phyloP scores from a whole-genome alignment of 2,888 invertebrate species.

The Cactoblastis cactorum region DNA sequence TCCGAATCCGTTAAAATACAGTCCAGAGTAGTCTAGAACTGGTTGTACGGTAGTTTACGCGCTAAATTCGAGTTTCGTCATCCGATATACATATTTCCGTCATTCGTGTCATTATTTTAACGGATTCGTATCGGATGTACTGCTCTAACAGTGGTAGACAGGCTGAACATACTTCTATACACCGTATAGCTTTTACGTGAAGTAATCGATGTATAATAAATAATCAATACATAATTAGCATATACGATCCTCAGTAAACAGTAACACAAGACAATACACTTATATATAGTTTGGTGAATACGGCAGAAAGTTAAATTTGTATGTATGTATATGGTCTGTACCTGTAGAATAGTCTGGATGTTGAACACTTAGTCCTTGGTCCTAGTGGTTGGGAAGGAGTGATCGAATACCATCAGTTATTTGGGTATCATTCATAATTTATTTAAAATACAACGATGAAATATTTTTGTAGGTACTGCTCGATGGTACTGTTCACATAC shows the following conservation, averaged over 20 bases:
- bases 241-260: conserved; percentile 64
- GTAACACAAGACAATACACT: conserved; percentile 76
- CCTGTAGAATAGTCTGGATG: conserved; percentile 55
- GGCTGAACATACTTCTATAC: conserved; percentile 13
- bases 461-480: too few relatives aligned
- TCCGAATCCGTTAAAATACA: too few relatives aligned
- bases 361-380: conserved; percentile 37
- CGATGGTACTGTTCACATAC: too few relatives aligned
- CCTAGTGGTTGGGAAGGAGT: conserved; percentile 29
- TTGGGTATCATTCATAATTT: too few relatives aligned
- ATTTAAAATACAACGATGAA: too few relatives aligned
- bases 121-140: not conserved
- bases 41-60: too few relatives aligned
- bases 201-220: conserved; percentile 40
- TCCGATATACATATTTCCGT: too few relatives aligned
- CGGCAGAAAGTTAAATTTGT: conserved; percentile 71
- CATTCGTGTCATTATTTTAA: too few relatives aligned
- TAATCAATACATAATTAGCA: conserved; percentile 44
- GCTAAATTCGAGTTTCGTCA: too few relatives aligned
- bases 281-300: conserved; percentile 75
- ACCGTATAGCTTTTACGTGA: conserved; percentile 20
- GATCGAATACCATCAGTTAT: too few relatives aligned
- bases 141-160: conserved; percentile 22
- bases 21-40: too few relatives aligned
- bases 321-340: conserved; percentile 55